Conservation (phyloP, 1,140 invertebrate genomes). For the Dendrolimus kikuchii region DNA sequence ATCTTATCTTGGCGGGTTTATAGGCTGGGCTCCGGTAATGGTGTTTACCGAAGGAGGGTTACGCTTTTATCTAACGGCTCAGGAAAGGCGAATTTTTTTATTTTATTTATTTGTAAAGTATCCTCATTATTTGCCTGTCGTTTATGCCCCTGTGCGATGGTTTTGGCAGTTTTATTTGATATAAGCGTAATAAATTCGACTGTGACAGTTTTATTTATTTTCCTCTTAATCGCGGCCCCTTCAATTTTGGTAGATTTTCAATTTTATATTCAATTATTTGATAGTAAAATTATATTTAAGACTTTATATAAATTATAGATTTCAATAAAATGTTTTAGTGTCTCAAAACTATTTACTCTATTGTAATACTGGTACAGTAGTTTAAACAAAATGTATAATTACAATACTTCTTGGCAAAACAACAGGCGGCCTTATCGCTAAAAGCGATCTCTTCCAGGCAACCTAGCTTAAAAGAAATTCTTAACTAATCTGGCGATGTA, state of each 20-base stretch:
- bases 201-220: conserved; percentile 11
- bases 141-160: conserved; percentile 12
- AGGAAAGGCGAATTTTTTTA: conserved; percentile 18
- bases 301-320: too few relatives aligned
- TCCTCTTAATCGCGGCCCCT: conserved; percentile 5
- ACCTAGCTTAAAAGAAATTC: too few relatives aligned
- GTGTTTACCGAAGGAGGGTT: conserved; percentile 25
- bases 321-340: too few relatives aligned
- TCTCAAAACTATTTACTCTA: too few relatives aligned
- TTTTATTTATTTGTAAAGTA: conserved; percentile 32
- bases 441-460: too few relatives aligned
- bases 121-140: conserved; percentile 18
- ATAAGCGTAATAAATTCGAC: conserved; percentile 9
- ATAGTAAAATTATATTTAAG: too few relatives aligned
- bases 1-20: conserved; percentile 41
- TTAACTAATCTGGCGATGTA: too few relatives aligned
- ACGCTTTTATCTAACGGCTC: conserved; percentile 10
- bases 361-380: too few relatives aligned
- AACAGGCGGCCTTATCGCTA: too few relatives aligned
- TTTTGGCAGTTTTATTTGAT: conserved; percentile 17
- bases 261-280: neutral
- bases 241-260: conserved; percentile 8
- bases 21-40: conserved; percentile 25
- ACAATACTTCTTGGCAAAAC: too few relatives aligned
- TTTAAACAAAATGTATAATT: too few relatives aligned